Percentiles rank a stretch among this genome's conserved stretches.
phyloP scores from a whole-genome alignment of 1,140 invertebrate species.

The Hydropsyche tenuis region DNA sequence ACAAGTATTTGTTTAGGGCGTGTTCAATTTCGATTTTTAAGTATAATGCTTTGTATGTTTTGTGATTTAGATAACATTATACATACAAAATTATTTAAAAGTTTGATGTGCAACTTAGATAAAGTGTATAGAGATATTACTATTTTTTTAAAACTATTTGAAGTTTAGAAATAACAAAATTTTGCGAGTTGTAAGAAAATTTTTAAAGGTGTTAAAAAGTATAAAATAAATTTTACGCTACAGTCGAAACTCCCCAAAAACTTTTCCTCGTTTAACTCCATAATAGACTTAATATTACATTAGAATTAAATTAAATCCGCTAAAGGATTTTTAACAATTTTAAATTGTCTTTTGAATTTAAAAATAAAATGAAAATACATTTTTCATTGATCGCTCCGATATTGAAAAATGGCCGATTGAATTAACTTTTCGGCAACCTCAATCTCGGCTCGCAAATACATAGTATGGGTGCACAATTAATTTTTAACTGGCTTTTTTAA shows the following conservation, averaged over 20 bases:
- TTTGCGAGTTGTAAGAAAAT: no score
- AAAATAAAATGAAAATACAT: not conserved
- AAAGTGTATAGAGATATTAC: no score
- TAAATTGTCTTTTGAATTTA: not conserved
- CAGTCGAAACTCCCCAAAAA: not conserved
- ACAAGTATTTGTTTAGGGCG: constrained; percentile 8
- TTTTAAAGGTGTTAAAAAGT: not conserved
- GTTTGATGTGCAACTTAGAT: no score
- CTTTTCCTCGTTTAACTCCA: not conserved
- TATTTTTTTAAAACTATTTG: no score
- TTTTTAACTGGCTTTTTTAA: constrained; percentile 18
- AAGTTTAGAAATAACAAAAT: no score
- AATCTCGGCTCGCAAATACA: not conserved
- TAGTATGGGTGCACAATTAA: not conserved
- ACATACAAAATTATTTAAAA: no score
- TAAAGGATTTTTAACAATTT: not conserved
- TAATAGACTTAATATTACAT: constrained; percentile 8
- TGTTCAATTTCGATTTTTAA: not conserved
- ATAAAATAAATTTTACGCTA: not conserved
- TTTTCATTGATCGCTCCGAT: not conserved
- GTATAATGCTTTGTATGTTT: no score
- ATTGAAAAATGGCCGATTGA: not conserved
- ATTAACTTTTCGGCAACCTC: not conserved
- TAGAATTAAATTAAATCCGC: not conserved
- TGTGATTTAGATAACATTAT: no score